phyloP scores from a whole-genome alignment of 1,140 invertebrate species.

The Adoxophyes honmai region DNA sequence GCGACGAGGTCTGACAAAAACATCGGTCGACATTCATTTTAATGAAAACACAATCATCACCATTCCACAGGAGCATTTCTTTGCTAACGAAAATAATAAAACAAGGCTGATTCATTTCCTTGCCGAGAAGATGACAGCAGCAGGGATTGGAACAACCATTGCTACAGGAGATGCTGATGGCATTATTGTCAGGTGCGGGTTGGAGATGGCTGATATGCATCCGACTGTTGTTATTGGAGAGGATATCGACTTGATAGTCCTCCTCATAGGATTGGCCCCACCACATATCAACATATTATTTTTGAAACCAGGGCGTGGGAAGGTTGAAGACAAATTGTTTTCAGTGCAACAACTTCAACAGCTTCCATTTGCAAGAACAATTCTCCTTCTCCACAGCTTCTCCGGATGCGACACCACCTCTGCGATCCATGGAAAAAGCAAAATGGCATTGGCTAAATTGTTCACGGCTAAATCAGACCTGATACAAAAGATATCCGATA shows the following conservation, averaged over 20 bases:
- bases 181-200: conserved; percentile 2
- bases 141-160: neutral
- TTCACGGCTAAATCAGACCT: neutral
- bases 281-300: neutral
- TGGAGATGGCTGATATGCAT: neutral
- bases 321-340: no score
- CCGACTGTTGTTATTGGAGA: conserved; percentile 5
- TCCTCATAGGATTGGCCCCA: conserved; percentile 13
- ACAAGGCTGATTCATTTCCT: conserved; percentile 1
- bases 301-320: conserved; percentile 3
- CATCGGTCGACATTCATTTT: neutral
- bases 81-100: neutral
- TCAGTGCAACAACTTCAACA: no score
- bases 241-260: no score
- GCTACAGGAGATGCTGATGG: no score
- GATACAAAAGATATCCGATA: neutral
- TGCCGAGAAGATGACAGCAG: conserved; percentile 5
- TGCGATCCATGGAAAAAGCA: neutral
- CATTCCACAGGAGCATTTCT: neutral
- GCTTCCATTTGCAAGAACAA: no score
- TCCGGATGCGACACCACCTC: no score
- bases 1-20: neutral
- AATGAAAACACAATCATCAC: conserved; percentile 5
- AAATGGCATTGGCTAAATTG: neutral
- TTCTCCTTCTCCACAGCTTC: no score